Base-by-base conservation (phyloP, 1,140 invertebrate genomes). In the Achatina immaculata region DNA sequence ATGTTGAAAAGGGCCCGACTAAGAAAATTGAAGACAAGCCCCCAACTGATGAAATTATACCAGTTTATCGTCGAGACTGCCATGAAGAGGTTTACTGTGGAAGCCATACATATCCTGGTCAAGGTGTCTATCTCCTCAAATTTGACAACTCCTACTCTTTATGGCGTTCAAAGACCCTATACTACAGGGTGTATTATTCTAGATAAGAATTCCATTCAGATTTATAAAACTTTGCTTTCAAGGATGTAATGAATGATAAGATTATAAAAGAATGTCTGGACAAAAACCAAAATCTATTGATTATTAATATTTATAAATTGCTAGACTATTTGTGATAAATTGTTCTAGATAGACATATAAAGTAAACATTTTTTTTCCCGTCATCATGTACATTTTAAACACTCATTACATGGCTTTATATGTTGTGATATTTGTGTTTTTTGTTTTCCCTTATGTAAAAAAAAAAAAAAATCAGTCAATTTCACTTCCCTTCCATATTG, bases 71-170 rank as follows among this genome's bases (percentile, higher is more conserved):
- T 88, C 94, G 98, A 83, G 98, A 99, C 92, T 97, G 96, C 85
- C 98, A 99, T 87, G 94, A 96, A 88, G 97, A 99, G 93, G 97
- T 99, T 0, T 99, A 99, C 89, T 97, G 97, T 65, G 98, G 98
- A 14, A 97, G 96, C 85, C 99, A 99, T 92, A 93, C 94, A 38
- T 99, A 99, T 92, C 98, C 99, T 6, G 98, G 92, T 9, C 88
- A 96, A 31, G 98, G 99, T 51, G 96, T 99, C 51, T 99, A 99
- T 92, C 92, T 99, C 89, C 93, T 99, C 14, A 99, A 99, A 93
- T 99, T 99, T 92, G 98, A 99, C 92, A 99, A 99, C 92, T 98
- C 97, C 0, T 99, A 99, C 92, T 99, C 97, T 62, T 92, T 99
- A 78, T 99, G 98, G 98, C 94, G 99, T 86, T 98, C 97, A 85